Evolutionary conservation across 2,888 invertebrate species (phyloP).

Genomic region (Sycophila texana): DNA sequence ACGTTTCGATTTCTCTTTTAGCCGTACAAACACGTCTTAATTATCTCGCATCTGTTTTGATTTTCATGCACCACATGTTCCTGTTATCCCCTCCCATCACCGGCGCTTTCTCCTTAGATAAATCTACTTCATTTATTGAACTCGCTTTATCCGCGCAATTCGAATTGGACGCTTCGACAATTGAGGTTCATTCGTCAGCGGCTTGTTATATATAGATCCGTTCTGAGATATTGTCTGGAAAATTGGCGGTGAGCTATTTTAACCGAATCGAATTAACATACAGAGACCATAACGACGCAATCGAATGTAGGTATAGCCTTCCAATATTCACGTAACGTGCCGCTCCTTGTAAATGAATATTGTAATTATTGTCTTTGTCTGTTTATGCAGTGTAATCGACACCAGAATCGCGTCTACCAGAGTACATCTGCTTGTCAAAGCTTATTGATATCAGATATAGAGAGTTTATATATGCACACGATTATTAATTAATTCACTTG

Average conservation of each 20-base stretch:
- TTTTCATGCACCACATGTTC: not conserved
- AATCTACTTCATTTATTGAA: constrained; percentile 26
- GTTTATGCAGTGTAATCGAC: not conserved
- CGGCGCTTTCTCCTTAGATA: constrained; percentile 23
- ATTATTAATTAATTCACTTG: too few relatives aligned
- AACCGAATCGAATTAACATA: constrained; percentile 14
- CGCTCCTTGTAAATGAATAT: constrained; percentile 16
- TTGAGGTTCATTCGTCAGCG: constrained; percentile 43
- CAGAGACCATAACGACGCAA: constrained; percentile 38
- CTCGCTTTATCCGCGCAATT: constrained; percentile 19
- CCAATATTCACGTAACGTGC: not conserved
- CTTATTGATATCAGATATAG: constrained; percentile 5
- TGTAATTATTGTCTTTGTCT: not conserved
- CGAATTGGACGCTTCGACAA: constrained; percentile 19
- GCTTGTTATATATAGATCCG: constrained; percentile 22
- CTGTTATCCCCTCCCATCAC: not conserved
- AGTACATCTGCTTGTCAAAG: not conserved
- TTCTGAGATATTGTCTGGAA: constrained; percentile 17
- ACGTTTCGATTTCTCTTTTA: constrained; percentile 20
- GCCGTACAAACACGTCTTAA: not conserved
- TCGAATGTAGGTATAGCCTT: not conserved
- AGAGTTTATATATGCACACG: not conserved
- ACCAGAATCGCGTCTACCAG: not conserved
- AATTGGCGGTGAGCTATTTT: constrained; percentile 19
- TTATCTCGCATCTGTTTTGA: constrained; percentile 22